Percentiles rank a stretch among this genome's conserved stretches.
phyloP scores from a whole-genome alignment of 2,888 invertebrate species.

The Chouioia cunea region DNA sequence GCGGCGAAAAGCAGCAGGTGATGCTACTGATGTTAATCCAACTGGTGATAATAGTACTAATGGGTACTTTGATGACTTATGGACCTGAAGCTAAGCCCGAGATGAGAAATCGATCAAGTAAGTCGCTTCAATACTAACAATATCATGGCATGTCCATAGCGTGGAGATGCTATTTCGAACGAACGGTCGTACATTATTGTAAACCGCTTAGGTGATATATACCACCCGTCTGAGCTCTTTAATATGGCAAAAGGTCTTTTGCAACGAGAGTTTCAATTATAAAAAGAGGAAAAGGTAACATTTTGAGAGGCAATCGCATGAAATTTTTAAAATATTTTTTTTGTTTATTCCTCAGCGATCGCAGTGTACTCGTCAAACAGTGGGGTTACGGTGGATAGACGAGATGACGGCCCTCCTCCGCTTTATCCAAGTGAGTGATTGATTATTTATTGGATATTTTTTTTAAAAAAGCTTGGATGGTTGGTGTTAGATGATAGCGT shows the following conservation, averaged over 20 bases:
- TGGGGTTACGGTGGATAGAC: background rate
- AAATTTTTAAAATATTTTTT: background rate
- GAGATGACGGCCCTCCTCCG: conserved; percentile 52
- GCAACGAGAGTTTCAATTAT: no score
- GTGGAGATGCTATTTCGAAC: no score
- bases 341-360: background rate
- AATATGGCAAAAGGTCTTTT: no score
- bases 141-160: conserved; percentile 12
- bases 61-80: conserved; percentile 71
- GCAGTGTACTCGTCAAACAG: background rate
- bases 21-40: conserved; percentile 69
- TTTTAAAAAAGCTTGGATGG: no score
- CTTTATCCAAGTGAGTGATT: conserved; percentile 61
- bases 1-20: conserved; percentile 59
- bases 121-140: conserved; percentile 39
- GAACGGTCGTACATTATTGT: conserved; percentile 1
- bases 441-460: background rate
- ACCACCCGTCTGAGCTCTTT: background rate
- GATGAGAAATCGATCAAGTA: conserved; percentile 52
- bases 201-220: background rate
- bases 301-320: no score
- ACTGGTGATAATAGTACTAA: conserved; percentile 70
- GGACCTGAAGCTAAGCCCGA: conserved; percentile 60
- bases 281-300: no score
- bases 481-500: no score